Percentiles rank a stretch among this genome's conserved stretches.
phyloP scores from a whole-genome alignment of 2,113 vertebrate species.

The Daboia siamensis region DNA sequence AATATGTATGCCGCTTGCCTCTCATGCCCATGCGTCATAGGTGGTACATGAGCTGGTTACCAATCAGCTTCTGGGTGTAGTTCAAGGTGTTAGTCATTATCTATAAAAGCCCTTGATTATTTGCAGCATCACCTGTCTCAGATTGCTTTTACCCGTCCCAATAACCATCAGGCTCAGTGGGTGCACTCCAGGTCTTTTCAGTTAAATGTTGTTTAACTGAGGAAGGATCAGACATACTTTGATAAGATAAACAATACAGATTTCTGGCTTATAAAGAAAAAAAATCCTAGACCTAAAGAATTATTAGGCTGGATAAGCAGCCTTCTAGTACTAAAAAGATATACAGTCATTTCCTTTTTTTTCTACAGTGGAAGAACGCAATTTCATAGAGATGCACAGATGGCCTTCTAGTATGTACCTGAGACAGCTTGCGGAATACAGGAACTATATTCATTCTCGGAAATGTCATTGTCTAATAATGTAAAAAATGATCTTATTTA shows the following conservation, averaged over 20 bases:
- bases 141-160: background rate
- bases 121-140: background rate
- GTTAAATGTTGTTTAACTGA: background rate
- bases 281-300: background rate
- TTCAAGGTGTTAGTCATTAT: background rate
- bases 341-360: constrained; percentile 13
- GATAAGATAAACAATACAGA: background rate
- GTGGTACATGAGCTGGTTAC: background rate
- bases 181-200: background rate
- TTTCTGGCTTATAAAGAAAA: background rate
- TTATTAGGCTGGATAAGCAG: background rate
- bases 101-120: background rate
- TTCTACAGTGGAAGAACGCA: constrained; percentile 86
- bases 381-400: constrained; percentile 87
- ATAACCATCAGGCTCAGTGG: background rate
- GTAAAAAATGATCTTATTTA: constrained; percentile 66
- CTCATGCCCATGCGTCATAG: background rate
- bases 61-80: background rate
- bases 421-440: constrained; percentile 93
- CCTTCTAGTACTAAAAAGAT: background rate
- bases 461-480: constrained; percentile 88
- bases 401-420: constrained; percentile 93
- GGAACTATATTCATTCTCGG: constrained; percentile 85
- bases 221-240: background rate
- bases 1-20: background rate